Conservation (phyloP, 2,113 vertebrate genomes). For the Pygoscelis adeliae region DNA sequence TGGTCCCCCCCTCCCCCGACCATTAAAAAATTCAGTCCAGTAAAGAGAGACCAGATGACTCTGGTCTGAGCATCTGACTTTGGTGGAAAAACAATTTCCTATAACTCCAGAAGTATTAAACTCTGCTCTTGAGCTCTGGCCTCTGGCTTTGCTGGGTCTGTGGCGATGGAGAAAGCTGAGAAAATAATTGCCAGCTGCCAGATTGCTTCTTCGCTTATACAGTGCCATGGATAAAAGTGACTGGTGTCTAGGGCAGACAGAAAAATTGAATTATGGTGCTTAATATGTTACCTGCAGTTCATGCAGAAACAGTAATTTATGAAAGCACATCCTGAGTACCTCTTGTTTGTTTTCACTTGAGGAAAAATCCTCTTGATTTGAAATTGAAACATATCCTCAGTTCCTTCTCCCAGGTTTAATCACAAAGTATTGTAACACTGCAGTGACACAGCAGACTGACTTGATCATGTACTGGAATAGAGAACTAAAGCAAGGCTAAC, state of each 20-base stretch:
- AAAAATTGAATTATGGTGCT: slow-evolving; percentile 36
- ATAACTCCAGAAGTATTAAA: not conserved
- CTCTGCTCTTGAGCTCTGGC: not conserved
- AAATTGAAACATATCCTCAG: not conserved
- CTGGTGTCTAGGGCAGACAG: slow-evolving; percentile 28
- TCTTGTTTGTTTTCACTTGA: not conserved
- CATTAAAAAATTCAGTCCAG: not conserved
- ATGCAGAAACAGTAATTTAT: not conserved
- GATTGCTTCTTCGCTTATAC: not conserved
- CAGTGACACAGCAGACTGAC: not conserved
- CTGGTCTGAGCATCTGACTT: not conserved
- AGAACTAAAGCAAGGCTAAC: not conserved
- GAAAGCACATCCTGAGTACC: not conserved
- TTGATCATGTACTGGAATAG: not conserved
- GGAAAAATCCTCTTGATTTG: not conserved
- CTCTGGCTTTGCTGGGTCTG: not conserved
- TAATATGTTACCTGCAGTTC: slow-evolving; percentile 30
- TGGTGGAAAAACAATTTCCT: not conserved
- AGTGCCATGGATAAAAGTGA: not conserved
- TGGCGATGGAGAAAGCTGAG: not conserved
- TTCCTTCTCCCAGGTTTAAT: not conserved
- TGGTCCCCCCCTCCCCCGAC: too few relatives aligned
- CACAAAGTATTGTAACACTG: fast-evolving
- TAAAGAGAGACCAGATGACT: not conserved
- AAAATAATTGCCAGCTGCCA: not conserved